These are phyloP conservation scores for Homalodisca vitripennis DNA, from an alignment of 1,140 invertebrate species.

Conservation along the genomic window DNA sequence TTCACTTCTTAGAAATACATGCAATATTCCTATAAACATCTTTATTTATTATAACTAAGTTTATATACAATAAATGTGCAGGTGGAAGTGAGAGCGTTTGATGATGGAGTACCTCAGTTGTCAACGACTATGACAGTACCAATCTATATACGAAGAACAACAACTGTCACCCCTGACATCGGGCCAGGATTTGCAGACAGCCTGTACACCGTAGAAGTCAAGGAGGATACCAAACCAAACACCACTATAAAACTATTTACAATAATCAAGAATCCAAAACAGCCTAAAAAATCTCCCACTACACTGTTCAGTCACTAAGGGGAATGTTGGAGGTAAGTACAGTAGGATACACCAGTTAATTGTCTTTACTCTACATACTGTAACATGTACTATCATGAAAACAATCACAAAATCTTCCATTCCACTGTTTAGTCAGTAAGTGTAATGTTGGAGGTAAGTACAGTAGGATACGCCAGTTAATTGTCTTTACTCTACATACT, in stretches of 20 bases:
- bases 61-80: too few relatives aligned
- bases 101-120: slow-evolving; percentile 80
- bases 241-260: slow-evolving; percentile 69
- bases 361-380: too few relatives aligned
- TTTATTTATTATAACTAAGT: too few relatives aligned
- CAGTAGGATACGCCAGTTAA: too few relatives aligned
- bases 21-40: too few relatives aligned
- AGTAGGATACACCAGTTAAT: too few relatives aligned
- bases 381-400: too few relatives aligned
- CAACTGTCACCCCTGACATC: slow-evolving; percentile 61
- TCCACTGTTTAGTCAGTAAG: too few relatives aligned
- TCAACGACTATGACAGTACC: slow-evolving; percentile 75
- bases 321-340: slow-evolving; percentile 20
- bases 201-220: slow-evolving; percentile 74
- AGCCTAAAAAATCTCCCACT: slow-evolving; percentile 18
- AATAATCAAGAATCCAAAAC: slow-evolving; percentile 63
- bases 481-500: too few relatives aligned
- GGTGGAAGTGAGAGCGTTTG: slow-evolving; percentile 83
- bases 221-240: slow-evolving; percentile 69
- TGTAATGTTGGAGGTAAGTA: too few relatives aligned
- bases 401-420: too few relatives aligned
- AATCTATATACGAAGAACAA: slow-evolving; percentile 79
- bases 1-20: too few relatives aligned
- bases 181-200: slow-evolving; percentile 80
- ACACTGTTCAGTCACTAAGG: slow-evolving; percentile 9